Base-by-base conservation (phyloP, 37 sponge, comb jelly and placozoan genomes). In the Eunapius fragilis region DNA sequence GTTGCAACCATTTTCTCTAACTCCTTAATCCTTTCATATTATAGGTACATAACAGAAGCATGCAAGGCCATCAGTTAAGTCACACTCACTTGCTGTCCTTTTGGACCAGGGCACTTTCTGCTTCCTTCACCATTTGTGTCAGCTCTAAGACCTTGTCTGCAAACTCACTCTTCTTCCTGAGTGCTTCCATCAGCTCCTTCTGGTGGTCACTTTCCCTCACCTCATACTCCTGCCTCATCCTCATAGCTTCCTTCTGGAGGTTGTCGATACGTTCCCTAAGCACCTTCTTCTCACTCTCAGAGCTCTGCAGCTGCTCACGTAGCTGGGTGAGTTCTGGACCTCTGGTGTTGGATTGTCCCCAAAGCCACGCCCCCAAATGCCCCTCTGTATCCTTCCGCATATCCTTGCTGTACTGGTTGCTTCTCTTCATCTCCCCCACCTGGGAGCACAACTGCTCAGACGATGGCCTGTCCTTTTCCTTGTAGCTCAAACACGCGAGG, bases 401-500 rank as follows among this genome's bases (percentile, higher is more conserved):
- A 2, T 33, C 47, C 11, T 80, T 36, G 2, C 32, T 2, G 70
- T 80, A 80, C 26, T 25, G 27, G 23, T 32, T 3, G 36, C 80
- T 67, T 11, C 2, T 13, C 33, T 80, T 80, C 68, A 80, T 67
- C 5, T 58, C 68, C 23, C 23, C 70, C 24, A 87, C 32, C 23
- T 74, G 37, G 19, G 23, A 69, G 37, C 88, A 80, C 26, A 87
- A 27, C 38, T 80, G 41, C 24, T 48, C 11, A 23, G 68, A 25
- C 2, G 76, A 36, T 5, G 76, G 76, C 67, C 88, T 48, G 17
- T 75, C 47, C n/a, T 50, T 41, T 17, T 73, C 38, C 7, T 74
- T 25, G 47, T 87, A 71, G 31, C 34, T 48, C 26, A 87, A 72
- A 34, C 88, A 87, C 24, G 2, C 31, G 0, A 33, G 26, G 19